Percentiles rank a stretch among this genome's conserved stretches.
Conservation (phyloP, 2,113 vertebrate species). For the Delphinus delphis region DNA sequence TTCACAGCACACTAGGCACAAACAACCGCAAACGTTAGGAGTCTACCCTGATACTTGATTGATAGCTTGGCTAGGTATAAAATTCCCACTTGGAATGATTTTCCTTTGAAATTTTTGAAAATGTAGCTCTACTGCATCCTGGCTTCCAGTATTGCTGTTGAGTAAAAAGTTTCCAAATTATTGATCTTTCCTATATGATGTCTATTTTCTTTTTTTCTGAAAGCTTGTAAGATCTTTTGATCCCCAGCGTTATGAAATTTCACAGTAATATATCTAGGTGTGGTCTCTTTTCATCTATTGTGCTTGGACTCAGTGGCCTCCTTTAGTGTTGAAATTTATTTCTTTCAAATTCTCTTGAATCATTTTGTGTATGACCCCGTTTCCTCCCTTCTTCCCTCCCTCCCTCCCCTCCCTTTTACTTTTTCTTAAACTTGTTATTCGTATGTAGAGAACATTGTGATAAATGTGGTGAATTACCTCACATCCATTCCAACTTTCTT, state of each 20-base stretch:
- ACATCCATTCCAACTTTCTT: not conserved
- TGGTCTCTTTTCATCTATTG: not conserved
- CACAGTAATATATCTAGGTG: not conserved
- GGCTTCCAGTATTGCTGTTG: not conserved
- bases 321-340: not conserved
- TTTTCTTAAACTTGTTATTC: not conserved
- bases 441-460: not conserved
- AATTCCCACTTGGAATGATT: not conserved
- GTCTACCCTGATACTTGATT: not conserved
- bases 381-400: too few relatives aligned
- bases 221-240: not conserved
- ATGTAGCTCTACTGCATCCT: not conserved
- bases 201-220: not conserved
- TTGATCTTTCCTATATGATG: not conserved
- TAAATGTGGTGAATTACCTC: not conserved
- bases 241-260: not conserved
- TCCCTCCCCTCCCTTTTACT: accelerated
- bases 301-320: not conserved
- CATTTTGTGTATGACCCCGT: not conserved
- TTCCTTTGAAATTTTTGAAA: not conserved
- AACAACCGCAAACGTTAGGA: not conserved
- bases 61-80: not conserved
- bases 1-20: too few relatives aligned
- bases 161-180: slow-evolving; percentile 23
- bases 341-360: not conserved